These are phyloP conservation scores for Maniola jurtina DNA, from an alignment of 1,140 invertebrate species.

Conservation along the genomic window DNA sequence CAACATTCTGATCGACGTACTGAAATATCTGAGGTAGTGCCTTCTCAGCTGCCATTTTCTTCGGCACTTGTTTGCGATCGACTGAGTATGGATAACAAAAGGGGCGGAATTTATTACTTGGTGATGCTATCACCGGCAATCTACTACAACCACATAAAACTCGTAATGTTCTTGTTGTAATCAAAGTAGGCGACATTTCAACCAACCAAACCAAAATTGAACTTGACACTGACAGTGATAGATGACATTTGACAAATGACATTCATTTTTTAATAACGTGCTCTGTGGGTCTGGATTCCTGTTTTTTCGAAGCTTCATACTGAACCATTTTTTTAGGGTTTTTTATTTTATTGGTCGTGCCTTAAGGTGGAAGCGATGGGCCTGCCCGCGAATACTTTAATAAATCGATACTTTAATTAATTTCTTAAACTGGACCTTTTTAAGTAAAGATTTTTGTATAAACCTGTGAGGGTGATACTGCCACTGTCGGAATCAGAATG, in stretches of 20 bases:
- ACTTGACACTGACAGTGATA: slow-evolving; percentile 7
- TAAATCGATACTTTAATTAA: no score
- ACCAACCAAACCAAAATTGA: slow-evolving; percentile 2
- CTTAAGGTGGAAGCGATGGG: no score
- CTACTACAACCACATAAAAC: slow-evolving; percentile 38
- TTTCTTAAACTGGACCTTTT: no score
- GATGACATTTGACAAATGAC: neutral
- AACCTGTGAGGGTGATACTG: no score
- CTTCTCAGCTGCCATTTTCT: slow-evolving; percentile 63
- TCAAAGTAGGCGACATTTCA: slow-evolving; percentile 35
- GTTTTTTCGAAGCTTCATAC: neutral
- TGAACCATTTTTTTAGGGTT: no score
- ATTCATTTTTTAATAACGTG: neutral
- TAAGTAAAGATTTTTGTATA: no score
- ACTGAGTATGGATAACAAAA: slow-evolving; percentile 39
- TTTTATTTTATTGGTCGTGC: no score
- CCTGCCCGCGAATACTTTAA: no score
- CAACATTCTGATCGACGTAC: slow-evolving; percentile 88
- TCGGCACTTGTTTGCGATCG: slow-evolving; percentile 36
- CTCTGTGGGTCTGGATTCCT: neutral
- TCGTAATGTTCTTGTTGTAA: slow-evolving; percentile 34
- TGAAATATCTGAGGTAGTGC: slow-evolving; percentile 78
- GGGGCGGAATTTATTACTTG: slow-evolving; percentile 32
- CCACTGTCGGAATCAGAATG: no score
- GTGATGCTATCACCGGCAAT: slow-evolving; percentile 41